These are phyloP conservation scores for Chrysomela aeneicollis DNA, from an alignment of 2,888 invertebrate genomes.

Conservation along the genomic window DNA sequence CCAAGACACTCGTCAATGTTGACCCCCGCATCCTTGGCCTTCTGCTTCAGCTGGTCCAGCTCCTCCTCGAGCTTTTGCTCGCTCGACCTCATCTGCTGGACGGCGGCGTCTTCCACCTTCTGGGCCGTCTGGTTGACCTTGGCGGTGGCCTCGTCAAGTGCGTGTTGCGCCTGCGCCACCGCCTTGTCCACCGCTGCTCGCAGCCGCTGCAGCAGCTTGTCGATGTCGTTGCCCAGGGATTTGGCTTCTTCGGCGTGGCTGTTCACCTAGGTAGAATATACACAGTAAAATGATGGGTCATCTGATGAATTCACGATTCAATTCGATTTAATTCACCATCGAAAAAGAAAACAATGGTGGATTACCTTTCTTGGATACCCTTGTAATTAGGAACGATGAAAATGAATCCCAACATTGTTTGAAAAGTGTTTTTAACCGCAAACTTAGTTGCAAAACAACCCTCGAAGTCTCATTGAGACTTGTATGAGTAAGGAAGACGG, in stretches of 20 bases:
- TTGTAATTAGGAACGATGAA: no score
- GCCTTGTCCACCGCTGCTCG: slow-evolving; percentile 22
- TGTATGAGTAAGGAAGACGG: no score
- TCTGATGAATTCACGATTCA: no score
- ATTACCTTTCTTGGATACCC: no score
- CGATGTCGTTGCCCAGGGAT: slow-evolving; percentile 22
- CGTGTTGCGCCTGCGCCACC: slow-evolving; percentile 26
- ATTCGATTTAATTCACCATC: no score
- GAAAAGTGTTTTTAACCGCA: no score
- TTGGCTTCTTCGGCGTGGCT: background rate
- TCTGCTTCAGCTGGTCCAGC: slow-evolving; percentile 26
- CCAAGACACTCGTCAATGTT: slow-evolving; percentile 32
- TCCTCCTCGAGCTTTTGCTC: slow-evolving; percentile 21
- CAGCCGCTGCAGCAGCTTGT: slow-evolving; percentile 24
- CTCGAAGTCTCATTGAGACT: no score
- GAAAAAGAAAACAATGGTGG: no score
- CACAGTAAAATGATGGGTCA: no score
- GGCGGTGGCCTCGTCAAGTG: slow-evolving; percentile 19
- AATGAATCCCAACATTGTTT: no score
- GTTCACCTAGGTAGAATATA: background rate
- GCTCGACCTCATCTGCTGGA: slow-evolving; percentile 7
- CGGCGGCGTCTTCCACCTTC: background rate
- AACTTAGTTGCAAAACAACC: no score
- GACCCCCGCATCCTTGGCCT: slow-evolving; percentile 29
- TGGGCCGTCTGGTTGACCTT: slow-evolving; percentile 21